Evolutionary conservation across 2,113 vertebrate genomes (phyloP).

Genomic region (Abramis brama): DNA sequence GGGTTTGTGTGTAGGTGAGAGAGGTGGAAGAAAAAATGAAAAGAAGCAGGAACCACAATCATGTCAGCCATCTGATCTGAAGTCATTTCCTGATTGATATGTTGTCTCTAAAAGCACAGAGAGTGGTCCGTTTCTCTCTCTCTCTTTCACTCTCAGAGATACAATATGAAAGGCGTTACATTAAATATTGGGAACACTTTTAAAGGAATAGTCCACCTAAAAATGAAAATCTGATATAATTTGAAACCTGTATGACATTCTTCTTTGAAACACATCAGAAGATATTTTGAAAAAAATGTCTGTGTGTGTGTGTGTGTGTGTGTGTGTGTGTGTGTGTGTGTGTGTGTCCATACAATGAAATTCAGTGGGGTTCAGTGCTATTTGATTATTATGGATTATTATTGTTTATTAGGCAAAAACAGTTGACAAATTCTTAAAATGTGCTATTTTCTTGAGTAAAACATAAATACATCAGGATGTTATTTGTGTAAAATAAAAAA

Average conservation of each 20-base stretch:
- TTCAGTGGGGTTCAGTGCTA: too few species aligned
- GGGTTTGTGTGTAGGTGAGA: not conserved
- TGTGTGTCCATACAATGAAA: too few species aligned
- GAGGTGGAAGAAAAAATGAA: slow-evolving; percentile 6
- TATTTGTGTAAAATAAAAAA: too few species aligned
- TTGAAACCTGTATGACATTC: not conserved
- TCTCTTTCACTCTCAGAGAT: not conserved
- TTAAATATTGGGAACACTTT: not conserved
- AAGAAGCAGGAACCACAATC: slow-evolving; percentile 7
- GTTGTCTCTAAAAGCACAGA: slow-evolving; percentile 28
- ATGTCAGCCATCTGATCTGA: slow-evolving; percentile 1
- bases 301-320: too few species aligned
- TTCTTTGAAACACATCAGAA: not conserved
- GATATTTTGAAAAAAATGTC: too few species aligned
- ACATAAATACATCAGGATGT: too few species aligned
- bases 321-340: too few species aligned
- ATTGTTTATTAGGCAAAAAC: too few species aligned
- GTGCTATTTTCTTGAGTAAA: too few species aligned
- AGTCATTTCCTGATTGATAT: slow-evolving; percentile 49
- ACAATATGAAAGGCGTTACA: not conserved
- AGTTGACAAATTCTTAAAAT: too few species aligned
- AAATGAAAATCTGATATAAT: not conserved
- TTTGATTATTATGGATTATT: too few species aligned
- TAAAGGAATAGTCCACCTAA: not conserved
- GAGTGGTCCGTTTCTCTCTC: slow-evolving; percentile 1